Conservation (phyloP, 2,113 vertebrate species). For the Sorex fumeus region DNA sequence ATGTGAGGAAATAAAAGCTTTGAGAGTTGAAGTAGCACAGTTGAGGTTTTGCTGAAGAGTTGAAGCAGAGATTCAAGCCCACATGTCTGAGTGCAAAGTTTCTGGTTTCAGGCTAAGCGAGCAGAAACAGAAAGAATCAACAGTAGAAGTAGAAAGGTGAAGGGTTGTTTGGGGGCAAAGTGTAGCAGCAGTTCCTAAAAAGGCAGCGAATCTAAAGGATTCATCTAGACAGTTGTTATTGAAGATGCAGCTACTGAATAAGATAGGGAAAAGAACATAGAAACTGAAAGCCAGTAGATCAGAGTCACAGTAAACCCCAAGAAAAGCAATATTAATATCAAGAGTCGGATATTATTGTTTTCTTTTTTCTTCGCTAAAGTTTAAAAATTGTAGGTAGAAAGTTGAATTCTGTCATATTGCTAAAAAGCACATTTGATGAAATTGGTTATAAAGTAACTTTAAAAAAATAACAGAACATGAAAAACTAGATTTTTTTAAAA, state of each 20-base stretch:
- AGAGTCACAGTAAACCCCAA: neutral
- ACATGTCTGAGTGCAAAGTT: neutral
- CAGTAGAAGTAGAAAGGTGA: neutral
- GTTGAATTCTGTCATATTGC: neutral
- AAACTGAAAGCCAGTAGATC: neutral
- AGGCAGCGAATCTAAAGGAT: neutral
- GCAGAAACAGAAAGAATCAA: neutral
- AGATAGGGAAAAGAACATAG: neutral
- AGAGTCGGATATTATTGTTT: neutral
- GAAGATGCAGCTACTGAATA: neutral
- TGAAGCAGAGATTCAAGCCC: neutral
- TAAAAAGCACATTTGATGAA: neutral
- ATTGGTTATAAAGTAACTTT: neutral
- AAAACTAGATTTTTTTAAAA: neutral
- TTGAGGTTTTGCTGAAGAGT: neutral
- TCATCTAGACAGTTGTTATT: neutral
- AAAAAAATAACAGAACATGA: neutral
- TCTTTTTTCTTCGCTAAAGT: neutral
- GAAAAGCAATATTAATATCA: neutral
- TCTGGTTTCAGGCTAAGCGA: neutral
- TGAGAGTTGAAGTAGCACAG: neutral
- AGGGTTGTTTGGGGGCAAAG: neutral
- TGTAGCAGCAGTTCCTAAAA: neutral
- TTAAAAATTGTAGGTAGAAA: constrained; percentile 1
- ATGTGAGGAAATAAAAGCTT: neutral